These are phyloP conservation scores for Drosophila truncata DNA, from an alignment of 1,140 invertebrate species.

Conservation along the genomic window DNA sequence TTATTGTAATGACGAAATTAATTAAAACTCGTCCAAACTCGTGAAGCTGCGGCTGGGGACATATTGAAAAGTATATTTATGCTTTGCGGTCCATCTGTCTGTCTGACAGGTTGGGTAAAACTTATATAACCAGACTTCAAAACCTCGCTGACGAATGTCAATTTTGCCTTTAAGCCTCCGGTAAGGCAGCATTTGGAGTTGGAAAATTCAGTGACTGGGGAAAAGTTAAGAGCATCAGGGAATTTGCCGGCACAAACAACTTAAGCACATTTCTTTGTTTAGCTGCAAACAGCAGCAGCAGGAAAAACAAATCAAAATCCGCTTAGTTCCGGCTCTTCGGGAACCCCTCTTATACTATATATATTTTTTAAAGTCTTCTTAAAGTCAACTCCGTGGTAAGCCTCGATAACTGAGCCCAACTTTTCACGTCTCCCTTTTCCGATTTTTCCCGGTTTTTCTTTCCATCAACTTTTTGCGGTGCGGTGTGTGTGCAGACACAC, in stretches of 20 bases:
- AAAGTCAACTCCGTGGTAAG: constrained; percentile 48
- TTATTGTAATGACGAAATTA: constrained; percentile 78
- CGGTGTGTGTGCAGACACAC: too few relatives aligned
- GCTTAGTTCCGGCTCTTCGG: constrained; percentile 47
- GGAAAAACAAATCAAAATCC: constrained; percentile 75
- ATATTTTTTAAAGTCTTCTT: constrained; percentile 51
- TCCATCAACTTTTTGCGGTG: constrained; percentile 29
- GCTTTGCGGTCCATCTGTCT: constrained; percentile 18
- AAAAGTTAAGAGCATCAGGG: constrained; percentile 65
- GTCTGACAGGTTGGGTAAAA: constrained; percentile 19
- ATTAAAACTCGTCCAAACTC: constrained; percentile 69
- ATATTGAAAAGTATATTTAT: constrained; percentile 59
- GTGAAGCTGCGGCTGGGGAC: constrained; percentile 44
- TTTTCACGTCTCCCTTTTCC: constrained; percentile 11
- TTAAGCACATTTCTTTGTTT: constrained; percentile 56
- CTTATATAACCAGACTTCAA: neutral
- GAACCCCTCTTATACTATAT: constrained; percentile 2
- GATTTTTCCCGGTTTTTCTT: constrained; percentile 14
- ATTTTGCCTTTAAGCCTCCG: constrained; percentile 30
- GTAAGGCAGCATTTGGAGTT: neutral
- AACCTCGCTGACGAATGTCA: constrained; percentile 20
- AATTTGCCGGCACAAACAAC: constrained; percentile 63
- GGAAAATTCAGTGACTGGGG: constrained; percentile 13
- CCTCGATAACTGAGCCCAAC: constrained; percentile 49
- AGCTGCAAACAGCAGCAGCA: constrained; percentile 9